These are phyloP conservation scores for Aspidoscelis tigris DNA, from an alignment of 2,113 vertebrate genomes.

Conservation along the genomic window DNA sequence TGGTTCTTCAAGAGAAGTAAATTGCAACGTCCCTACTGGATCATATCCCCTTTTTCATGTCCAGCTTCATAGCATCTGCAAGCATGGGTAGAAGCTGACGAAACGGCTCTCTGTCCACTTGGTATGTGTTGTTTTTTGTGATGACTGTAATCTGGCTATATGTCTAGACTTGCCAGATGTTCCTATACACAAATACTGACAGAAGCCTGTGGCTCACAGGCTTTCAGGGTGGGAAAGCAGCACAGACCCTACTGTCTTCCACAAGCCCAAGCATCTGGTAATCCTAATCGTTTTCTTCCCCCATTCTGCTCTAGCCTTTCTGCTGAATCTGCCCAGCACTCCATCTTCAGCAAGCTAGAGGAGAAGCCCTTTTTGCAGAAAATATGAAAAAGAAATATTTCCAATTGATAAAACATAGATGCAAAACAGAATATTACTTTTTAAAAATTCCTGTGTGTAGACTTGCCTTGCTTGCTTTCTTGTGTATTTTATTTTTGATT, in stretches of 20 bases:
- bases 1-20: too few relatives aligned
- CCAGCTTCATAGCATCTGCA: neutral
- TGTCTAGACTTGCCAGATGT: conserved; percentile 24
- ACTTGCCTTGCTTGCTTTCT: too few relatives aligned
- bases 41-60: neutral
- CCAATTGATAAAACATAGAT: too few relatives aligned
- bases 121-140: neutral
- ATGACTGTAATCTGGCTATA: conserved; percentile 12
- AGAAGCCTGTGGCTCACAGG: neutral
- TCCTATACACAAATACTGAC: neutral
- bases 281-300: neutral
- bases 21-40: neutral
- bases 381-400: too few relatives aligned
- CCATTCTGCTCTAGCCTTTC: neutral
- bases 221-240: neutral
- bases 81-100: neutral
- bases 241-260: conserved; percentile 10
- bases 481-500: too few relatives aligned
- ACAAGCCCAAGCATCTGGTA: conserved; percentile 8
- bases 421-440: too few relatives aligned
- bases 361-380: too few relatives aligned
- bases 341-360: too few relatives aligned
- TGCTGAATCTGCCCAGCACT: neutral
- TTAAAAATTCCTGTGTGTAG: too few relatives aligned
- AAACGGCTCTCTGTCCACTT: neutral